Conservation (phyloP, 2,888 invertebrate genomes). For the Melinaea marsaeus region DNA sequence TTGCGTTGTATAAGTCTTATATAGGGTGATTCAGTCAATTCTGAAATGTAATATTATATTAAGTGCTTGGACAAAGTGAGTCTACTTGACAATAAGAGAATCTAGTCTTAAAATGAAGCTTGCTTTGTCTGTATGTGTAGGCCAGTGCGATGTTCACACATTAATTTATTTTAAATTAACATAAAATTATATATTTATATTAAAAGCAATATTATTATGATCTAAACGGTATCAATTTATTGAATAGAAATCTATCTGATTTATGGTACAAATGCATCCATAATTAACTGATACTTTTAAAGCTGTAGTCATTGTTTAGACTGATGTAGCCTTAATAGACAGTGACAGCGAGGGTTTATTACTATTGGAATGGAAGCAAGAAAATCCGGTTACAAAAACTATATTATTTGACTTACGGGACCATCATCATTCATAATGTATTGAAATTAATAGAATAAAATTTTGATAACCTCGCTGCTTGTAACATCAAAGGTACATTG, state of each 20-base stretch:
- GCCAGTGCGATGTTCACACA: slow-evolving; percentile 22
- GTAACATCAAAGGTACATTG: slow-evolving; percentile 34
- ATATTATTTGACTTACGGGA: too few relatives aligned
- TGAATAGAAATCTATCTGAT: neutral
- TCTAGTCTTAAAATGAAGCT: slow-evolving; percentile 68
- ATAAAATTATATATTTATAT: neutral
- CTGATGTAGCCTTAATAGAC: slow-evolving; percentile 59
- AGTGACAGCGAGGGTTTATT: too few relatives aligned
- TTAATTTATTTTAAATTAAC: slow-evolving; percentile 4
- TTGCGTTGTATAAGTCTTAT: slow-evolving; percentile 67
- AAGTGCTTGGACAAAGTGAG: slow-evolving; percentile 63
- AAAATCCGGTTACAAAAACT: too few relatives aligned
- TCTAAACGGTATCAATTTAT: neutral
- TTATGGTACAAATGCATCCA: slow-evolving; percentile 24
- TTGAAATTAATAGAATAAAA: too few relatives aligned
- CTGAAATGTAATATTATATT: slow-evolving; percentile 65
- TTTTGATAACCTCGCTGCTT: slow-evolving; percentile 30
- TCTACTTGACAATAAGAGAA: slow-evolving; percentile 69
- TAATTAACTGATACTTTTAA: slow-evolving; percentile 27
- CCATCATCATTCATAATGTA: too few relatives aligned
- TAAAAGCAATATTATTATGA: slow-evolving; percentile 4
- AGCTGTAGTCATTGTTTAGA: slow-evolving; percentile 67
- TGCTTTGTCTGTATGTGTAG: slow-evolving; percentile 50
- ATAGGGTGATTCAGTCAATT: slow-evolving; percentile 72
- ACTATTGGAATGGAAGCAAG: too few relatives aligned